Percentiles rank a stretch among this genome's conserved stretches.
phyloP scores from a whole-genome alignment of 53 echinoderm and acorn worm species.

The Actinopyga echinites region DNA sequence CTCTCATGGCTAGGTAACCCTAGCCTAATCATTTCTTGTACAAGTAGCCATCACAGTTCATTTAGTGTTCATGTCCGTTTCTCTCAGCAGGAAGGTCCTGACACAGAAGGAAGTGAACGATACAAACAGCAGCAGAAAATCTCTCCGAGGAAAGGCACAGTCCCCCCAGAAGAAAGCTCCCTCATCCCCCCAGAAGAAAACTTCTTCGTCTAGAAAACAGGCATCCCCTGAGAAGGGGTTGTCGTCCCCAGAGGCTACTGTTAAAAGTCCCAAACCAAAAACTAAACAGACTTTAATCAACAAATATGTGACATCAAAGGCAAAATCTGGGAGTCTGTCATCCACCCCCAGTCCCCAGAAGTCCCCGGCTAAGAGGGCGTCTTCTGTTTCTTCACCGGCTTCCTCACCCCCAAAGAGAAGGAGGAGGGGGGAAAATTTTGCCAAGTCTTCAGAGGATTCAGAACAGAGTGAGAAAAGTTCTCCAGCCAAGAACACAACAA shows the following conservation, averaged over 20 bases:
- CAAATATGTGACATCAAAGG: slow-evolving; percentile 11
- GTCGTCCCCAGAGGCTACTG: not conserved
- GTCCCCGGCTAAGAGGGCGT: slow-evolving; percentile 36
- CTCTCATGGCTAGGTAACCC: too few relatives aligned
- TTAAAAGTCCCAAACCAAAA: not conserved
- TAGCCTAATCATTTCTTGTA: too few relatives aligned
- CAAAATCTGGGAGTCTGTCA: not conserved
- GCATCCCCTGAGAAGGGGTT: not conserved
- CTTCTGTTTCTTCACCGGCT: not conserved
- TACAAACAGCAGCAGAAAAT: not conserved
- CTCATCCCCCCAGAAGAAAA: not conserved
- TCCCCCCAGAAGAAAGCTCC: not conserved
- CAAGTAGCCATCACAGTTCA: too few relatives aligned
- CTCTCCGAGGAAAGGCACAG: slow-evolving; percentile 10
- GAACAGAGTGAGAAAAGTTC: slow-evolving; percentile 3
- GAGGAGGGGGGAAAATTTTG: slow-evolving; percentile 1
- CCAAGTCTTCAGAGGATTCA: not conserved
- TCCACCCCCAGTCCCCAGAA: slow-evolving; percentile 7
- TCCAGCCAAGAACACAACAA: slow-evolving; percentile 41
- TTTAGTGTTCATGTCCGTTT: too few relatives aligned
- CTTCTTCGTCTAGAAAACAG: not conserved
- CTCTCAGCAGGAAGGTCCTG: not conserved
- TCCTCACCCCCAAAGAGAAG: not conserved
- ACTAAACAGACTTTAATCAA: slow-evolving; percentile 3
- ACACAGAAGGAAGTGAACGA: slow-evolving; percentile 11